Conservation (phyloP, 92 coral and sea anemone genomes). For the Nematostella vectensis region DNA sequence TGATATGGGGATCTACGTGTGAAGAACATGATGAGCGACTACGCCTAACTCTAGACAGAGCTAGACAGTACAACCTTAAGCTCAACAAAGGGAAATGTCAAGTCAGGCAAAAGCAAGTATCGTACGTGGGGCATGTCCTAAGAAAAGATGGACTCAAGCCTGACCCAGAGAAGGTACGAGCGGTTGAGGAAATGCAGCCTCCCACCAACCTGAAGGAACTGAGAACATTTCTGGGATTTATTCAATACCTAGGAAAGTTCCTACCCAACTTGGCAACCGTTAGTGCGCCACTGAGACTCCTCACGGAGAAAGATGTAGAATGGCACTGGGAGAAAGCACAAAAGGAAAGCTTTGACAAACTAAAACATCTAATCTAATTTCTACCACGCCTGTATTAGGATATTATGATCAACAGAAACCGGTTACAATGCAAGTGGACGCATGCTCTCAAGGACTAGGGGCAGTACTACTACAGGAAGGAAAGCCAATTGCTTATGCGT, state of each 20-base stretch:
- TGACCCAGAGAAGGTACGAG: constrained; percentile 47
- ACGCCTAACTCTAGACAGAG: constrained; percentile 38
- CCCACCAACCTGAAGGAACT: constrained; percentile 42
- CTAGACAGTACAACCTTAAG: constrained; percentile 36
- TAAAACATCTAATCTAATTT: constrained; percentile 31
- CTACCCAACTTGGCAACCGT: constrained; percentile 31
- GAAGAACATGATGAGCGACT: constrained; percentile 15
- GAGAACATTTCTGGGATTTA: constrained; percentile 44
- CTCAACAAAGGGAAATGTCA: constrained; percentile 41
- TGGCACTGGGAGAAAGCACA: constrained; percentile 48
- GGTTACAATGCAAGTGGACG: constrained; percentile 21
- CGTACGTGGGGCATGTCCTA: constrained; percentile 46
- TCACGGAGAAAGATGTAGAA: constrained; percentile 23
- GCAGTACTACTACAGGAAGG: constrained; percentile 14
- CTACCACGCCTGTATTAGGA: constrained; percentile 37
- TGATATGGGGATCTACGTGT: constrained; percentile 4
- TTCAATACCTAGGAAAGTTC: constrained; percentile 42
- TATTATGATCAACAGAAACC: constrained; percentile 33
- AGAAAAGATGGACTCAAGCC: constrained; percentile 47
- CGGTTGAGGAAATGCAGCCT: constrained; percentile 34
- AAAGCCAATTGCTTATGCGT: constrained; percentile 16
- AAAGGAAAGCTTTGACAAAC: constrained; percentile 32
- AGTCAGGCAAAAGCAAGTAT: constrained; percentile 37
- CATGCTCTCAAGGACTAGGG: constrained; percentile 24
- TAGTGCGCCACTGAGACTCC: constrained; percentile 37